These are phyloP conservation scores for roundworm (Caenorhabditis elegans) DNA, from an alignment of 1,140 invertebrate species.

Conservation along the genomic window WBcel235 BX284606.5:12144001-12144500, in stretches of 20 bases:
- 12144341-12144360: too few relatives aligned
- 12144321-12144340: too few relatives aligned
- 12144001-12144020: neutral
- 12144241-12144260: neutral
- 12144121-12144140: constrained; percentile 23
- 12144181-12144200: neutral
- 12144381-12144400: too few relatives aligned
- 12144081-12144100: constrained; percentile 30
- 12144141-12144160: constrained; percentile 19
- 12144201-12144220: neutral
- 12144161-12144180: constrained; percentile 14
- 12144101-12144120: constrained; percentile 17
- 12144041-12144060: neutral
- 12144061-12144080: constrained; percentile 15
- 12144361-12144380: too few relatives aligned
- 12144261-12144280: neutral
- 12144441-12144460: too few relatives aligned
- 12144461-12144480: too few relatives aligned
- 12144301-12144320: too few relatives aligned
- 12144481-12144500: too few relatives aligned
- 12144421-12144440: too few relatives aligned
- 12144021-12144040: neutral
- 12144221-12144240: neutral
- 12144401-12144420: too few relatives aligned
- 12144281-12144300: neutral